Base-by-base conservation (phyloP, 2,113 vertebrate genomes). In the Clarias macrocephalus region DNA sequence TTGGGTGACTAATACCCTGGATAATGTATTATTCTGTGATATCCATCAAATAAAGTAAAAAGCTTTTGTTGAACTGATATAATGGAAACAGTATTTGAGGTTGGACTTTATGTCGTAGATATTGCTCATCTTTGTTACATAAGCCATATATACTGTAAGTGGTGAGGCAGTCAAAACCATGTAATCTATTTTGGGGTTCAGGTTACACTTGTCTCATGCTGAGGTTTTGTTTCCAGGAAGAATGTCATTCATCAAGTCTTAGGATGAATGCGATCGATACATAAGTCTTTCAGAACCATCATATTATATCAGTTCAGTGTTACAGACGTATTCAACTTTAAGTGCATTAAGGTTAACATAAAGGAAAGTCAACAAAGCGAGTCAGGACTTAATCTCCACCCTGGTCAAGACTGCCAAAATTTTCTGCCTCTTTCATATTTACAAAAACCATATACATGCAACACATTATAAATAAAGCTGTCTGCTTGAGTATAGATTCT, bases 221-320 rank as follows among this genome's bases (percentile, higher is more conserved):
- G 25, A 25, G 82, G 62, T 84, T 65, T 52, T 66, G 77, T 65
- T 89, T 85, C 80, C 21, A 85, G 68, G 80, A 12, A 82, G 76
- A 90, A 79, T 86, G 65, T 70, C 82, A 80, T 42, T 82, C 3
- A 15, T 70, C 21, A 37, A 83, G 85, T 18, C 16, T 84, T 86
- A 91, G 89, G 89, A 86, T 30, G 12, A 80, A 54, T 60, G 28
- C 59, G 59, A 70, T 91, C 66, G 56, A 86, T 84, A 82, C 37
- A 59, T 23, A 3, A 52, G 56, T 60, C 82, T 87, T 85, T 86
- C 42, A 72, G n/a, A 54, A 42, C 37, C 3, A 48, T 16, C 82
- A 86, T 76, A 86, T 79, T 83, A 91, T 87, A 84, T 52, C 76
- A 85, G 88, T n/a, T 68, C 9, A 60, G 83, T 90, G 30, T 73